Conservation (phyloP, 2,113 vertebrate genomes). For the Notechis scutatus region DNA sequence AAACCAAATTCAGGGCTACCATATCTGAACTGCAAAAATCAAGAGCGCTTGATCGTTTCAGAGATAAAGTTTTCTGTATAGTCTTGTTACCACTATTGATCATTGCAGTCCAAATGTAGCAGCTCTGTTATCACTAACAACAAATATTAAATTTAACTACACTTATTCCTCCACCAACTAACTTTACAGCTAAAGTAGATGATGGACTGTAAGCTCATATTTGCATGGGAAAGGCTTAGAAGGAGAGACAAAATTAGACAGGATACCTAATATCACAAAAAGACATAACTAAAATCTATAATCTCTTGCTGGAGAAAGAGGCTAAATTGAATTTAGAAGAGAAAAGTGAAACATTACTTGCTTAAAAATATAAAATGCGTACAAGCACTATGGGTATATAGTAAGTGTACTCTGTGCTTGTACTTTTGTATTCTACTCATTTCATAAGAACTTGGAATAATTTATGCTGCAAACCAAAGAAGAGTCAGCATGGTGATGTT, state of each 20-base stretch:
- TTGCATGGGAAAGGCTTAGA: background rate
- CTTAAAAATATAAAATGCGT: background rate
- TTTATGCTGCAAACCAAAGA: background rate
- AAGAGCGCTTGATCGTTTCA: background rate
- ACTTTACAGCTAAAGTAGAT: no score
- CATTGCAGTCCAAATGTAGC: background rate
- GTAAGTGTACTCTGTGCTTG: background rate
- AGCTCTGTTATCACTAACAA: background rate
- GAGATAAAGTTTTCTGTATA: background rate
- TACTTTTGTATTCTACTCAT: background rate
- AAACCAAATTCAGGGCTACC: background rate
- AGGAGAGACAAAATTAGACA: background rate
- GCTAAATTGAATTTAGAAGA: background rate
- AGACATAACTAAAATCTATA: background rate
- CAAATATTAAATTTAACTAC: background rate
- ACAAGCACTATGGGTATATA: background rate
- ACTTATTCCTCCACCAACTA: background rate
- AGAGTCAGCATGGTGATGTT: background rate
- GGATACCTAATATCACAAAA: background rate
- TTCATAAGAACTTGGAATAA: background rate
- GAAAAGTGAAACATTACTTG: background rate
- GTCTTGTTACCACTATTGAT: background rate
- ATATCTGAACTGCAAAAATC: background rate
- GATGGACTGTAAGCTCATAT: no score
- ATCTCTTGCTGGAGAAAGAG: background rate